Evolutionary conservation across 2,888 invertebrate genomes (phyloP), one percentile per base, ranked within the genome.

Genomic region (Teleiodes luculella): DNA sequence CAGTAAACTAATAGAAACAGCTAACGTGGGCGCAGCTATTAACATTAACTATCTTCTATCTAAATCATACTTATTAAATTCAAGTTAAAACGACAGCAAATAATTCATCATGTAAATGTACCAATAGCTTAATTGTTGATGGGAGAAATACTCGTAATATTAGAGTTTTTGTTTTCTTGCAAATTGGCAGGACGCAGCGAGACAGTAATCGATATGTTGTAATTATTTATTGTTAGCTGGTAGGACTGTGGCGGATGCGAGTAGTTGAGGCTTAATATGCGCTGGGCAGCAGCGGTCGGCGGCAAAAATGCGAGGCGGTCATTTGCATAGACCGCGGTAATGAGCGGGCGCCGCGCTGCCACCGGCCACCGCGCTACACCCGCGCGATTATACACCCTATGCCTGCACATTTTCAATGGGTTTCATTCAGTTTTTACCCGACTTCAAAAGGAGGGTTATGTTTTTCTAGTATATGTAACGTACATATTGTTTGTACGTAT

Each of bases 271-370:
- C 82, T 78, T 85, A 79, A 80, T 85, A 79, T 80, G 78, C 73
- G 74, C 74, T 76, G 65, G 70, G 79, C 81, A 81, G 79, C 76
- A 80, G 66, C 74, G 72, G 72, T 71, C 73, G 74, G 72, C 73
- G 68, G 80, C 75, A 82, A 85, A 84, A 87, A 86, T 81, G 75
- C 80, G 71, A 80, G 72, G 71, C 77, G 77, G 76, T 83, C 83
- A 87, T 89, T 89, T 88, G 78, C 88, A 88, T 88, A 82, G 82
- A 78, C 74, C 76, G 78, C 79, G 72, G 80, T 87, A 83, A 83
- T 81, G 80, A 82, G 78, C 72, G 72, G 65, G 64, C 70, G 60
- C 62, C 63, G 66, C 64, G 67, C 59, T 66, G 2, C 36, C 68
- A 63, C 60, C 60, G 63, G 58, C 60, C 60, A 62, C 56, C 67